These are phyloP conservation scores for Callosobruchus maculatus DNA, from an alignment of 2,888 invertebrate species.

Conservation along the genomic window DNA sequence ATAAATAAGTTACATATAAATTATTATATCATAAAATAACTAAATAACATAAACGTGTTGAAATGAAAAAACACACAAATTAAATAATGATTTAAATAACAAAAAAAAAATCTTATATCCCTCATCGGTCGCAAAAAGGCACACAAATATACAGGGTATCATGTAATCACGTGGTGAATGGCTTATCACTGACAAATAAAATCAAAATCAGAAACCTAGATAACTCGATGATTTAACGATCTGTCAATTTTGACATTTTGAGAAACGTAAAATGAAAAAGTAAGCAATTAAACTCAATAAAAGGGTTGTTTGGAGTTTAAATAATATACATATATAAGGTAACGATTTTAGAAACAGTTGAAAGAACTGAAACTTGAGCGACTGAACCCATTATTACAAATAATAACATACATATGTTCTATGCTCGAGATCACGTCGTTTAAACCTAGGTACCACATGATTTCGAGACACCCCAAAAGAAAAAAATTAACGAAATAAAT, in stretches of 20 bases:
- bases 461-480: constrained; percentile 1
- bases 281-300: background rate
- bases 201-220: too few relatives aligned
- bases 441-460: background rate
- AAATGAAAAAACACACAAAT: constrained; percentile 46
- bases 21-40: constrained; percentile 50
- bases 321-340: too few relatives aligned
- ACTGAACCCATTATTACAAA: background rate
- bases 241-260: too few relatives aligned
- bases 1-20: constrained; percentile 53
- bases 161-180: constrained; percentile 18
- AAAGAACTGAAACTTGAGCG: background rate
- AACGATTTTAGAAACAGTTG: too few relatives aligned
- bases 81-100: constrained; percentile 52
- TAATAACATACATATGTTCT: background rate
- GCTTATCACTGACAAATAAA: background rate
- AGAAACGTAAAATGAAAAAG: too few relatives aligned
- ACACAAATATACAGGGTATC: constrained; percentile 28
- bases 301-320: background rate
- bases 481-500: constrained; percentile 32
- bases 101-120: constrained; percentile 47
- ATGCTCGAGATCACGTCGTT: background rate
- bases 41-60: constrained; percentile 50
- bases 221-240: too few relatives aligned
- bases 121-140: constrained; percentile 43